Evolutionary conservation across 2,888 invertebrate species (phyloP), one percentile per base, ranked within the genome.

Genomic region (Coelinius sp.): DNA sequence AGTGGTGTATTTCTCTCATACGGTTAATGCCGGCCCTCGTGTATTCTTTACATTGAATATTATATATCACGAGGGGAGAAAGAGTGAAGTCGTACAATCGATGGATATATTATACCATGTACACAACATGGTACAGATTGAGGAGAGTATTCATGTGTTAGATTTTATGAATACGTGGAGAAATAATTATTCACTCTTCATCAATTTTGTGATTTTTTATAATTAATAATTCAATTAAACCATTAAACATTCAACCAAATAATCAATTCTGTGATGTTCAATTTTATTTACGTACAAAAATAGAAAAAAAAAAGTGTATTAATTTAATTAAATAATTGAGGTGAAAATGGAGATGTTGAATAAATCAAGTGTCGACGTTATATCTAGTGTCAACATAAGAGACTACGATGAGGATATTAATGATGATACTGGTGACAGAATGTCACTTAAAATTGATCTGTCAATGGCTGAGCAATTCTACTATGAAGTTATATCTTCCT

Each of bases 401-500:
- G 80, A 76, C 17, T 77, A 80, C 8, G 80, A 83, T 62, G 80
- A 84, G 14, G 79, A 78, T 24, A 74, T 77, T 31, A 76, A 75
- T 8, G 77, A 77, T 56, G 81, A 84, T 31, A 78, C 80, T 20
- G 76, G 70, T 25, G 85, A 86, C 78, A 78, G 81, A 41, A 79
- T 80, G 6, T 86, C 85, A 10, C 76, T 85, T 67, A 86, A 86
- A 80, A 84, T 84, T 77, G 84, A 87, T 80, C 83, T 87, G 25
- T 87, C 87, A 66, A 81, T 82, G 80, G 86, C 84, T 59, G 87
- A 87, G 75, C 83, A 86, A 74, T 85, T 87, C 81, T 87, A 87
- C 82, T 86, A 86, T 80, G 87, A 87, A 78, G 85, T 87, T 78
- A 85, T 87, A 73, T 86, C 87, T 73, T 86, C 85, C 65, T 86